Evolutionary conservation across 92 coral and sea anemone genomes (phyloP), one percentile per base, ranked within the genome.

Genomic region (Paramuricea clavata): DNA sequence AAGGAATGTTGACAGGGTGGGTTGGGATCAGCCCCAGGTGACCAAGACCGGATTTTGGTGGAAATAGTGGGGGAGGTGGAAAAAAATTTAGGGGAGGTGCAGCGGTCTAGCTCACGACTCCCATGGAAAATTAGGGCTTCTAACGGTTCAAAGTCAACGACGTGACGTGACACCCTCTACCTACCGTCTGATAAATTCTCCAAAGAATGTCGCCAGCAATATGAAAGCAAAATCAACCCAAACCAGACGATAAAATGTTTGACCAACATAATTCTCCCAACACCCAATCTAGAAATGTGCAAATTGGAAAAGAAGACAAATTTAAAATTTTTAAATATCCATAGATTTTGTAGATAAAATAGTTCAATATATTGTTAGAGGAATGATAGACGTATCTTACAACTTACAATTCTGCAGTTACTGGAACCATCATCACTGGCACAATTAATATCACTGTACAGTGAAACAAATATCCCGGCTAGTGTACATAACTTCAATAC

Each of bases 241-340:
- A 36, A 93, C 86, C 74, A 95, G 92, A 32, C 98, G 85, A 82
- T 95, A 95, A 86, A 95, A 95, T 27, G 95, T 82, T 64, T 84
- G 92, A 72, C 98, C 98, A 67, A 95, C 83, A 75, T 94, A 92
- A 49, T 93, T 95, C 74, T 95, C 98, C 98, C 98, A 95, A 82
- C 98, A 95, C 27, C 50, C 89, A 93, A 92, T 73, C 65, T 65
- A 15, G 39, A 56, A 61, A 64, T 2, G 44, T 15, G 47, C 68
- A 52, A 78, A 12, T 49, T 31, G 22, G 42, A 25, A 16, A 34
- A 42, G 31, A n/a, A n/a, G n/a, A n/a, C n/a, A n/a, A n/a, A n/a
- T n/a, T n/a, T n/a, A n/a, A n/a, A n/a, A n/a, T n/a, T n/a, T n/a
- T 23, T 50, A 6, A 5, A 57, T 5, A 5, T 39, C 44, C 44